Conservation (phyloP, 2,113 vertebrate species). For the Lanius collurio region DNA sequence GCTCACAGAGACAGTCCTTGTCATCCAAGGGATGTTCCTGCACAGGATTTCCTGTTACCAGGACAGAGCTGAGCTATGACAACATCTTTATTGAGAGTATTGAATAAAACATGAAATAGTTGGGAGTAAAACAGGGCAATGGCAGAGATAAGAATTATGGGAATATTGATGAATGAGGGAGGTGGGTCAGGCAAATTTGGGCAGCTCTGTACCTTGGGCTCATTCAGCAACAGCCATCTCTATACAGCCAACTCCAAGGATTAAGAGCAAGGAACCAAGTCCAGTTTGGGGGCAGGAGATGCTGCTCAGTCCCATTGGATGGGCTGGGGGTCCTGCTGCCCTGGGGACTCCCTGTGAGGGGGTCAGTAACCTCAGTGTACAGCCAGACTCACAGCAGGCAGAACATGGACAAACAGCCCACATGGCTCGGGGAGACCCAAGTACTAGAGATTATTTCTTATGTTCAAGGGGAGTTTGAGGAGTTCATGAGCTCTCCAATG, state of each 20-base stretch:
- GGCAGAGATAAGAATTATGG: background rate
- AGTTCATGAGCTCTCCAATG: background rate
- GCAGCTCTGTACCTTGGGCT: fast-evolving
- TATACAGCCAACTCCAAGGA: background rate
- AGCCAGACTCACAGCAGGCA: background rate
- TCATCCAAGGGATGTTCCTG: background rate
- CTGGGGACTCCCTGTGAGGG: background rate
- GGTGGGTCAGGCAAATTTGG: background rate
- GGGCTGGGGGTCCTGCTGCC: too few relatives aligned
- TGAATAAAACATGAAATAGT: background rate
- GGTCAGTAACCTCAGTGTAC: background rate
- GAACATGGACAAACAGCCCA: background rate
- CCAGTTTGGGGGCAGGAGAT: background rate
- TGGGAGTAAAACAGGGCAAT: background rate
- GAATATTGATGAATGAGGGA: fast-evolving
- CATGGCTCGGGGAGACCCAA: fast-evolving
- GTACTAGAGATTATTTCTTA: background rate
- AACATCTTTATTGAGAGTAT: background rate
- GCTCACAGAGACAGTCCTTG: background rate
- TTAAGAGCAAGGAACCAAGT: fast-evolving
- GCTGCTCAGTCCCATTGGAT: fast-evolving
- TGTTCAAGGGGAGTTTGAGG: background rate
- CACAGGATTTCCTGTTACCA: background rate
- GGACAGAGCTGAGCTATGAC: background rate
- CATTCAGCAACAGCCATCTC: fast-evolving